Conservation (phyloP, 2,888 invertebrate species). For the Elysia crispata region DNA sequence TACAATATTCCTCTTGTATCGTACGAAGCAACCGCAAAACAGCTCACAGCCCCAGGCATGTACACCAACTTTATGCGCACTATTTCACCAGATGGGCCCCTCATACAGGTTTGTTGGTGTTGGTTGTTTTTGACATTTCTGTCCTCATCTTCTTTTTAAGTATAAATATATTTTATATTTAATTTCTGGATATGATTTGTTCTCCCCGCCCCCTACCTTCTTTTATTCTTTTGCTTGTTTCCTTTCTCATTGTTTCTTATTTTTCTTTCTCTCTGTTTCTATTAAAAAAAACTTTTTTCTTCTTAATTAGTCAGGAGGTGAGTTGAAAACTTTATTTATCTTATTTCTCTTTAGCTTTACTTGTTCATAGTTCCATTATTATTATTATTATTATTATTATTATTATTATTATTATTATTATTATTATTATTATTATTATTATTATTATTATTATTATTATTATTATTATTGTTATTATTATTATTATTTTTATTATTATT, state of each 20-base stretch:
- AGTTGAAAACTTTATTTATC: background rate
- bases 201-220: too few species aligned
- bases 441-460: too few species aligned
- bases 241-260: background rate
- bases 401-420: too few species aligned
- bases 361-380: background rate
- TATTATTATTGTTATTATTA: too few species aligned
- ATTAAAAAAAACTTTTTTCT: too few species aligned
- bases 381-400: too few species aligned
- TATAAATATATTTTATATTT: too few species aligned
- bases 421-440: too few species aligned
- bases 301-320: background rate
- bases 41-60: constrained; percentile 60
- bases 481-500: background rate
- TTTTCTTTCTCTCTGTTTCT: background rate
- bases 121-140: background rate
- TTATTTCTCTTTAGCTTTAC: background rate
- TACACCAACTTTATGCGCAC: constrained; percentile 72
- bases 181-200: too few species aligned
- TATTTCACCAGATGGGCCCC: constrained; percentile 69
- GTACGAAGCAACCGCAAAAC: constrained; percentile 60
- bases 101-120: constrained; percentile 61
- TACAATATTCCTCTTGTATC: constrained; percentile 80
- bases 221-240: too few species aligned
- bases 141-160: too few species aligned